Percentiles rank a stretch among this genome's conserved stretches.
phyloP scores from a whole-genome alignment of 53 echinoderm and acorn worm genomes.

The Hippasteria phrygiana region DNA sequence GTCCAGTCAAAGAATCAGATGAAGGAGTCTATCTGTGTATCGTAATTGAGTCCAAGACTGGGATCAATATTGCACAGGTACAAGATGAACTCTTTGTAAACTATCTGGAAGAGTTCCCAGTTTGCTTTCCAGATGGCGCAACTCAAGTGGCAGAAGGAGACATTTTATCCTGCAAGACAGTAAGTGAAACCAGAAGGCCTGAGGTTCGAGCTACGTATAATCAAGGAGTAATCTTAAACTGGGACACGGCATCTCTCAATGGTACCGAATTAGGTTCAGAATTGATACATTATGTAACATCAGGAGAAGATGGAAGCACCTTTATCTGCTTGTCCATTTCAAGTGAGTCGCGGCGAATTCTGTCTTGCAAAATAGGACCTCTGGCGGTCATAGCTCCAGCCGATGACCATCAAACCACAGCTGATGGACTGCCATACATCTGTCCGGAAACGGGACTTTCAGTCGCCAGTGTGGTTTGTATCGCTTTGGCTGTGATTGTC shows the following conservation, averaged over 20 bases:
- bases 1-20: no score
- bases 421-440: neutral
- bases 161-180: constrained; percentile 13
- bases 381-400: neutral
- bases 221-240: neutral
- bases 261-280: neutral
- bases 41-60: no score
- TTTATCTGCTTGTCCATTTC: neutral
- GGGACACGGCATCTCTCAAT: neutral
- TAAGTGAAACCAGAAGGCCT: constrained; percentile 13
- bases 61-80: no score
- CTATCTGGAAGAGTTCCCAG: no score
- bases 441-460: neutral
- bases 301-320: neutral
- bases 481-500: neutral
- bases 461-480: neutral
- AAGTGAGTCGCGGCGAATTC: neutral
- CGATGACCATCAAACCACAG: neutral
- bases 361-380: neutral
- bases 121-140: constrained; percentile 27
- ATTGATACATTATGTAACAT: neutral
- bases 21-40: no score
- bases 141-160: constrained; percentile 20
- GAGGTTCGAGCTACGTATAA: neutral
- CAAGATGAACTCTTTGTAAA: no score